Evolutionary conservation across 2,113 vertebrate genomes (phyloP).

Genomic region (Dinomys branickii): DNA sequence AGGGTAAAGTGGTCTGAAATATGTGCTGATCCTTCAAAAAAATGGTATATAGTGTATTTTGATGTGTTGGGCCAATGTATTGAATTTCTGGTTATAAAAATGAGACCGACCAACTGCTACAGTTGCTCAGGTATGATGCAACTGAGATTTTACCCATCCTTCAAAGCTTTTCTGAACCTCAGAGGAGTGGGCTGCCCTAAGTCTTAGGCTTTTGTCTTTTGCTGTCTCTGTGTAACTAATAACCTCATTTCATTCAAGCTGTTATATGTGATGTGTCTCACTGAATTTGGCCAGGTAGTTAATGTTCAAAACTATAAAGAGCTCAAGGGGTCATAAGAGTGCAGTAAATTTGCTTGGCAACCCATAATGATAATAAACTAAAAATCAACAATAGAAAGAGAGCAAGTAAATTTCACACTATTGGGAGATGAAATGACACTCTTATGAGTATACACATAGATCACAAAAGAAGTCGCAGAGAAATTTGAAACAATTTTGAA

Average conservation of each 20-base stretch:
- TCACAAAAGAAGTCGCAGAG: background rate
- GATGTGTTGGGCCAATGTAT: background rate
- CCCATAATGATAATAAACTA: background rate
- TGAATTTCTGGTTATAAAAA: background rate
- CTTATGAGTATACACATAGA: background rate
- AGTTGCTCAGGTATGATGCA: background rate
- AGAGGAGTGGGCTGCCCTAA: background rate
- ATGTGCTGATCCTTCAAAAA: background rate
- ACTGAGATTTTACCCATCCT: background rate
- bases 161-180: background rate
- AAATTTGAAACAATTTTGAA: background rate
- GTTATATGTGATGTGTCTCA: background rate
- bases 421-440: background rate
- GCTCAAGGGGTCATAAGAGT: background rate
- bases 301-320: background rate
- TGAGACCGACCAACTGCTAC: accelerated
- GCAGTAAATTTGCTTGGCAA: background rate
- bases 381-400: background rate
- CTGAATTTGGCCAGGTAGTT: background rate
- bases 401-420: background rate
- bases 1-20: too few species aligned
- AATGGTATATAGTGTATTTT: background rate
- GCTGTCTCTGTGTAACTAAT: background rate
- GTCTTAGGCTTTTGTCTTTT: background rate
- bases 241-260: background rate